Percentiles rank a stretch among this genome's conserved stretches.
Evolutionary conservation across 2,113 vertebrate species (phyloP).

Genomic region (Loxodonta africana): DNA sequence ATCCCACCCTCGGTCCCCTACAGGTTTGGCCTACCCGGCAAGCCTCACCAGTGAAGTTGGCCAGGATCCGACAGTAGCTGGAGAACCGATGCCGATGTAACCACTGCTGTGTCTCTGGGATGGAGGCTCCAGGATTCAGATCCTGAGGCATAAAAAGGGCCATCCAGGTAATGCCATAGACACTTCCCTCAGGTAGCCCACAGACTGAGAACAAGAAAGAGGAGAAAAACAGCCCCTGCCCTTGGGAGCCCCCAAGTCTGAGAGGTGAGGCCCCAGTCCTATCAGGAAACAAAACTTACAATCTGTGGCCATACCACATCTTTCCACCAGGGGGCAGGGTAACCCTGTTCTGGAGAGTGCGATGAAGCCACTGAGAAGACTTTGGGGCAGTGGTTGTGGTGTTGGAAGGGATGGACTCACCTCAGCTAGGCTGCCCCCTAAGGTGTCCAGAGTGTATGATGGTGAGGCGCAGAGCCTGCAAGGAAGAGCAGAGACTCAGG

Average conservation of each 20-base stretch:
- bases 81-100: constrained; percentile 79
- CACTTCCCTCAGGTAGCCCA: background rate
- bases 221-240: background rate
- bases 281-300: background rate
- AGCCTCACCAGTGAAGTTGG: constrained; percentile 82
- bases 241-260: background rate
- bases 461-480: constrained; percentile 72
- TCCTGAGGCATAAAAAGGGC: constrained; percentile 49
- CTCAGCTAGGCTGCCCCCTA: constrained; percentile 51
- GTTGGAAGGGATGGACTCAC: constrained; percentile 34
- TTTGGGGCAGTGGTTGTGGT: background rate
- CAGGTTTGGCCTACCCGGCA: background rate
- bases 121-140: constrained; percentile 80
- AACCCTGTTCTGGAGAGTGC: background rate
- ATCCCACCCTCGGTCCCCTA: background rate
- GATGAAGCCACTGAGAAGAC: background rate
- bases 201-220: fast-evolving
- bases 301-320: background rate
- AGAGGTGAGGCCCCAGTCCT: background rate
- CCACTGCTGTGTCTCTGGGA: constrained; percentile 85
- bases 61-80: constrained; percentile 70
- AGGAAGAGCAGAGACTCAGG: background rate
- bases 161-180: background rate
- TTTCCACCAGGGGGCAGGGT: constrained; percentile 71
- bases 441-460: constrained; percentile 72